Conservation (phyloP, 2,113 vertebrate species). For the Stictonetta naevosa region DNA sequence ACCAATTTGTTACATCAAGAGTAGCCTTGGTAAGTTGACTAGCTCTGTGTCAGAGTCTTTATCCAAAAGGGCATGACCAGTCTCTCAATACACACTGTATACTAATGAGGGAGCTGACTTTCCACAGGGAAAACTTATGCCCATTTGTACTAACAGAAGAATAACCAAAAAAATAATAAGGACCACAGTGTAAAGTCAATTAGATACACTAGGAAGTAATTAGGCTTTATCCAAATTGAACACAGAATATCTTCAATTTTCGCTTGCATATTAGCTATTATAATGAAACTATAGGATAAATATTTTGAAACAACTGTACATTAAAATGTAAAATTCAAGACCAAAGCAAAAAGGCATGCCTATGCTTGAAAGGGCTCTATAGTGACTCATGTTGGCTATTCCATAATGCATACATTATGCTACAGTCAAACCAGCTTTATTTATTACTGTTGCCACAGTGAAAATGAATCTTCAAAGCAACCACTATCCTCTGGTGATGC, state of each 20-base stretch:
- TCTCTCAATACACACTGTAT: not conserved
- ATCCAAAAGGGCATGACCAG: fast-evolving
- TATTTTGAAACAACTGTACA: not conserved
- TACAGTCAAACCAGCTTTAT: not conserved
- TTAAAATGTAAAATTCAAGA: not conserved
- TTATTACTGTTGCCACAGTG: not conserved
- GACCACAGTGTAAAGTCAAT: fast-evolving
- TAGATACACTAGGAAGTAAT: not conserved
- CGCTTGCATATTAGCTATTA: not conserved
- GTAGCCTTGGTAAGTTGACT: not conserved
- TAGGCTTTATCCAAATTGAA: not conserved
- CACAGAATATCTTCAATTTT: not conserved
- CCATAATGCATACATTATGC: not conserved
- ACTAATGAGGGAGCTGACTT: not conserved
- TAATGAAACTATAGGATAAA: not conserved
- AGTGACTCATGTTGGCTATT: not conserved
- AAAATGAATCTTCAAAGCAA: slow-evolving; percentile 3
- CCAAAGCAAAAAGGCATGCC: not conserved
- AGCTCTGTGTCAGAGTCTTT: not conserved
- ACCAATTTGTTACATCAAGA: not conserved
- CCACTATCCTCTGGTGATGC: not conserved
- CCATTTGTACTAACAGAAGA: not conserved
- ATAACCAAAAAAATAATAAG: not conserved
- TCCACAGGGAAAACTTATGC: not conserved
- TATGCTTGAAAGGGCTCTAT: not conserved